Base-by-base conservation (phyloP, 1,140 invertebrate species). In the Diabrotica virgifera region DNA sequence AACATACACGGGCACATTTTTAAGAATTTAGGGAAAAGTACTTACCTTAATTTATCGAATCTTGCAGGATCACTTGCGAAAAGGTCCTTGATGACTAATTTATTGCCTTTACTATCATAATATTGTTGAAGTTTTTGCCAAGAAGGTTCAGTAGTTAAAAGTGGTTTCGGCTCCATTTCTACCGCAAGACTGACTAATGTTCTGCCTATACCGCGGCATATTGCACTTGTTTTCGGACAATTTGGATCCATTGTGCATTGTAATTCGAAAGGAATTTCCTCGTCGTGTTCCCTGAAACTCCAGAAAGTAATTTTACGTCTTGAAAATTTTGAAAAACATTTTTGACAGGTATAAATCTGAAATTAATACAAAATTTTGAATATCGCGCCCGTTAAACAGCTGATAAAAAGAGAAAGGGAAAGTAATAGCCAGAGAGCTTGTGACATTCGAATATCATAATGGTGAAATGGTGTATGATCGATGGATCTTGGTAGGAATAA, bases 1-100 rank as follows among this genome's bases (percentile, higher is more conserved):
- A 62, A 66, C 46, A 11, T 10, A 53, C 35, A 58, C 58, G 38
- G 46, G 11, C 55, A 12, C 0, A 53, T 14, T 12, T n/a, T 10
- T 11, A 12, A 36, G 56, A 50, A 61, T 67, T 14, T 64, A 10
- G 55, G 62, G 24, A 65, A 37, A 55, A 62, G 52, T 10, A 63
- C 69, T 69, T 82, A 94, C 93, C 90, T 94, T 79, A 87, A 91
- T 77, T 92, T 92, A 36, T 89, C 80, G 75, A 95, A 95, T 37
- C 94, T 83, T 40, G 88, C 80, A 0, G 87, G 77, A 82, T 96
- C 90, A 70, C 87, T 78, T 66, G 87, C 80, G 71, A 96, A 95
- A 56, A 95, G 77, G 68, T 91, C 81, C 64, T 84, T 83, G 71
- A 96, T 92, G 69, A 91, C 87, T 6, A 96, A 84, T 71, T 90